Evolutionary conservation across 2,797 vertebrate species (phyloP), one percentile per base, ranked within the genome.

Genomic region (Enteromius radiatus): DNA sequence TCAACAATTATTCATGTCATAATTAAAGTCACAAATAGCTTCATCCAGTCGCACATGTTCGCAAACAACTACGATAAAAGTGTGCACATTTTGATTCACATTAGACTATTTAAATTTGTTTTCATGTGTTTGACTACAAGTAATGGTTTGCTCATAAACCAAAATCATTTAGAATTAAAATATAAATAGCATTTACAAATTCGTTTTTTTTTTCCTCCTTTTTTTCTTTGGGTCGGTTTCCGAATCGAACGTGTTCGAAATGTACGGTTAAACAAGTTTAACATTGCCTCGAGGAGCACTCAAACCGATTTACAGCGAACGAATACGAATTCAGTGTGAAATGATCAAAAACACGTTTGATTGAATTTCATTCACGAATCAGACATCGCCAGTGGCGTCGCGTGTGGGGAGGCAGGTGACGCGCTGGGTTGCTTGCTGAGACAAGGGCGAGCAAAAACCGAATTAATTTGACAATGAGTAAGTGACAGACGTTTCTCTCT

Each of bases 391-490:
- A 90, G 90, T 90, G 84, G 91, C 87, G 91, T 91, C 85, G 89
- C 89, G 87, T 92, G 86, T 8, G 14, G 15, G 6, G 6, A 83
- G 89, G 89, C 91, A 87, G 88, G 91, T 93, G 94, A 95, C 92
- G 93, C 83, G 36, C 45, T 69, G 78, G 86, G 88, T 68, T 11
- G 84, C 92, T 82, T 83, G 86, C 90, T 86, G 92, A 92, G 88
- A 92, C 92, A 93, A 92, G 90, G 85, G 83, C 69, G 52, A 31
- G 79, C 31, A 68, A 86, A 85, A 87, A 84, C 90, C 89, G 95
- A 96, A 96, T 96, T 96, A 96, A 97, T 96, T 91, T 96, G 95
- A 97, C 95, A 95, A 93, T 94, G 94, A 96, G 93, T 95, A 96
- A 95, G 92, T 93, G 94, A 93, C 92, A 93, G 92, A 90, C 89